phyloP scores from a whole-genome alignment of 2,797 vertebrate species.

The Pelobates cultripes region DNA sequence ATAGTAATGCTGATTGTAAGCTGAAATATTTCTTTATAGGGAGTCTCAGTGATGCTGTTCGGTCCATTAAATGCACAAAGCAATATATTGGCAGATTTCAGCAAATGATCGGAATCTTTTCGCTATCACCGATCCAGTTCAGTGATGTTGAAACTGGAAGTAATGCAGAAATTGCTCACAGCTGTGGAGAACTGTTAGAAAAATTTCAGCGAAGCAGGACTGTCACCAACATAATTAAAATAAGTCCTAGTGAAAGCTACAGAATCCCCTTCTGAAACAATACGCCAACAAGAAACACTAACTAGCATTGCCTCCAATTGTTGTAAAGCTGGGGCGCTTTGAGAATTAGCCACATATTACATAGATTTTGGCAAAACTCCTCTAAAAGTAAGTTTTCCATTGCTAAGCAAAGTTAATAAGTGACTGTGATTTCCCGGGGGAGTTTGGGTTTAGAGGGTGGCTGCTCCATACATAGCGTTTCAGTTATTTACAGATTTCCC shows the following conservation, averaged over 20 bases:
- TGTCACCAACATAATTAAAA: conserved; percentile 2
- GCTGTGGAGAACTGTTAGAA: conserved; percentile 13
- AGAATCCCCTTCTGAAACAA: not conserved
- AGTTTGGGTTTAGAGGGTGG: not conserved
- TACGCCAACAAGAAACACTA: not conserved
- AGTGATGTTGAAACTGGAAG: not conserved
- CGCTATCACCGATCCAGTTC: not conserved
- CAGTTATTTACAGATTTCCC: not conserved
- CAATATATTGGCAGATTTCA: conserved; percentile 14
- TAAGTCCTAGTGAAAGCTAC: not conserved
- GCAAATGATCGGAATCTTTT: not conserved
- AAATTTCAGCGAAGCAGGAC: not conserved
- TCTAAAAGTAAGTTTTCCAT: too few species aligned
- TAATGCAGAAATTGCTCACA: conserved; percentile 36
- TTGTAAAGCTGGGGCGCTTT: not conserved
- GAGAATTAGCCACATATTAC: not conserved
- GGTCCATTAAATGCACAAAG: not conserved
- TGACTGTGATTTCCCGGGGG: not conserved
- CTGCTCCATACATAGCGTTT: not conserved
- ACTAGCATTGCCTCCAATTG: not conserved
- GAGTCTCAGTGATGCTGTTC: too few species aligned
- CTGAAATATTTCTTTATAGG: too few species aligned
- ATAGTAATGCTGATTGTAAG: too few species aligned
- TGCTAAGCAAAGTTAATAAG: not conserved
- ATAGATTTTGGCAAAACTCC: too few species aligned